Evolutionary conservation across 2,113 vertebrate genomes (phyloP).

Genomic region (Geothlypis trichas): DNA sequence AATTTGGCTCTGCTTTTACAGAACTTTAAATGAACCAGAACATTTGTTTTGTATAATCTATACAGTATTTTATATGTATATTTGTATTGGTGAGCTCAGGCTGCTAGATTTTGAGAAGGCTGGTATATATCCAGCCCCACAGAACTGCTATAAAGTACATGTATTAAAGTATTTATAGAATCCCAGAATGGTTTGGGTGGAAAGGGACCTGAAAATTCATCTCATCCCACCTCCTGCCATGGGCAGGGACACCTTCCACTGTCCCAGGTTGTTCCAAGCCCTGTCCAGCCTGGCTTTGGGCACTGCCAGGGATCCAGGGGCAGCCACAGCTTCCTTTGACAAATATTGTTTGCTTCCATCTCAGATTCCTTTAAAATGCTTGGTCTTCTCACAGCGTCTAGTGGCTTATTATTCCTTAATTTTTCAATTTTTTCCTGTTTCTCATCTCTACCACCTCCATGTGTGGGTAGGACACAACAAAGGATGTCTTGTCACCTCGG

Average conservation of each 20-base stretch:
- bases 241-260: neutral
- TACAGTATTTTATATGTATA: neutral
- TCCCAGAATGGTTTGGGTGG: neutral
- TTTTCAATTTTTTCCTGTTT: neutral
- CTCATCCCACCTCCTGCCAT: neutral
- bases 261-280: fast-evolving
- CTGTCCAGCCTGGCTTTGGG: fast-evolving
- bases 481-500: neutral
- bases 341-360: neutral
- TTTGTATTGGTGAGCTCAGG: neutral
- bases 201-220: neutral
- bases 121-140: neutral
- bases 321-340: neutral
- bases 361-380: neutral
- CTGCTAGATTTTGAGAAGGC: neutral
- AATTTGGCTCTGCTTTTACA: conserved; percentile 14
- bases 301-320: neutral
- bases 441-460: neutral
- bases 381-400: neutral
- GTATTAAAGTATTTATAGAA: neutral
- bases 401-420: neutral
- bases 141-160: neutral
- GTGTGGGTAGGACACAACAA: neutral
- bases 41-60: conserved; percentile 30
- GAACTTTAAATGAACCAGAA: conserved; percentile 47